phyloP scores from a whole-genome alignment of 2,113 vertebrate species.

The Synodontis membranacea region DNA sequence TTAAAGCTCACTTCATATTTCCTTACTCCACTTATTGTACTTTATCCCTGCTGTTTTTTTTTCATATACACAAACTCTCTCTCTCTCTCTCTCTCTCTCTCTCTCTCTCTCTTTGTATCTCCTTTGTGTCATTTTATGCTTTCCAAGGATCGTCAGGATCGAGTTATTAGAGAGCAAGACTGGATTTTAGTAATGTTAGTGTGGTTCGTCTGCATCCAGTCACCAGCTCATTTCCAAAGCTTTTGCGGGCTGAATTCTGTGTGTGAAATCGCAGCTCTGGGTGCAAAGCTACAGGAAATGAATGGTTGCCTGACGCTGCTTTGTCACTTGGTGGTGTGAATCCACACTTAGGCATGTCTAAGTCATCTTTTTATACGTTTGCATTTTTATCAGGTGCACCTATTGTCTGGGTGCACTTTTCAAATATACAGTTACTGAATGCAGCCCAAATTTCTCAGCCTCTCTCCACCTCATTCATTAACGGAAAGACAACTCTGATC shows the following conservation, averaged over 20 bases:
- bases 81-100: not conserved
- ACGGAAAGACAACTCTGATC: not conserved
- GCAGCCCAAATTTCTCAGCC: not conserved
- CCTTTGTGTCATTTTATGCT: not conserved
- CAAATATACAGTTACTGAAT: not conserved
- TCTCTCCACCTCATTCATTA: not conserved
- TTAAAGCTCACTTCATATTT: not conserved
- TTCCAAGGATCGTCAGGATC: not conserved
- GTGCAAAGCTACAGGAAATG: not conserved
- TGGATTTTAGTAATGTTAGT: not conserved
- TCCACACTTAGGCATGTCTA: not conserved
- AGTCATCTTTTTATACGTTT: not conserved
- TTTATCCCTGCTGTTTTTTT: not conserved
- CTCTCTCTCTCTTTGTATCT: not conserved
- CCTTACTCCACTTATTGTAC: not conserved
- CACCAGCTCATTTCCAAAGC: not conserved
- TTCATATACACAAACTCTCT: not conserved
- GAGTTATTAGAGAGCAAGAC: not conserved
- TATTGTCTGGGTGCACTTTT: not conserved
- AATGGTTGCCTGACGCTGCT: not conserved
- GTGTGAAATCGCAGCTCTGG: not conserved
- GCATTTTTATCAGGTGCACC: conserved; percentile 4
- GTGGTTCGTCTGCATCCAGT: not conserved
- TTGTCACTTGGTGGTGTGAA: not conserved
- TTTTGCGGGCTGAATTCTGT: not conserved